Conservation (phyloP, 2,113 vertebrate species). For the Anas platyrhynchos region DNA sequence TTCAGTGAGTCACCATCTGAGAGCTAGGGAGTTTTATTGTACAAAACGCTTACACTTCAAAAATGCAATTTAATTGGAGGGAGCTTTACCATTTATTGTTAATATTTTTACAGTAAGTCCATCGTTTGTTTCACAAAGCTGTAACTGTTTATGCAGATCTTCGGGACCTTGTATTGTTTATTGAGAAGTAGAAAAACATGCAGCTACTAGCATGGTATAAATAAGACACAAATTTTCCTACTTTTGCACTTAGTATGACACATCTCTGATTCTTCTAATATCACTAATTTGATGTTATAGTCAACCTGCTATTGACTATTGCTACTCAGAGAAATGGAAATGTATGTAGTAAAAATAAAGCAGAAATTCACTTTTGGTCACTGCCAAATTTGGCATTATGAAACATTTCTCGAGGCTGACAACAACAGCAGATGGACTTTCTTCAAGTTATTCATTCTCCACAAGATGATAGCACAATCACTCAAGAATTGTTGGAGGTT, state of each 20-base stretch:
- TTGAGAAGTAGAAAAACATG: not conserved
- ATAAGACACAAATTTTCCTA: not conserved
- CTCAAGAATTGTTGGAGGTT: not conserved
- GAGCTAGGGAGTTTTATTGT: not conserved
- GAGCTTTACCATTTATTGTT: not conserved
- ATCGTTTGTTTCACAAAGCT: not conserved
- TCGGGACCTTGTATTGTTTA: not conserved
- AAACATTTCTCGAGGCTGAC: not conserved
- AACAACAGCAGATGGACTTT: not conserved
- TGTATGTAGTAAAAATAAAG: not conserved
- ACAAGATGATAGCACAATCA: not conserved
- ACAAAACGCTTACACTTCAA: not conserved
- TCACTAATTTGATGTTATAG: not conserved
- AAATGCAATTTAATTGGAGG: not conserved
- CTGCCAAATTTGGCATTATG: not conserved
- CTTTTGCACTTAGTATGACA: not conserved
- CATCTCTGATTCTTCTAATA: not conserved
- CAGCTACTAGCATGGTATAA: not conserved
- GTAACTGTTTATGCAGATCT: not conserved
- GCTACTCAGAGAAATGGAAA: not conserved
- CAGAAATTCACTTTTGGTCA: not conserved
- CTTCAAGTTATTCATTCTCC: not conserved
- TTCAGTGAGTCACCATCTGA: not conserved
- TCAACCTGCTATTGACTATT: not conserved
- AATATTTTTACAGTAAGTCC: not conserved